phyloP scores from a whole-genome alignment of 2,797 vertebrate species.

The Centropyge bicolor region DNA sequence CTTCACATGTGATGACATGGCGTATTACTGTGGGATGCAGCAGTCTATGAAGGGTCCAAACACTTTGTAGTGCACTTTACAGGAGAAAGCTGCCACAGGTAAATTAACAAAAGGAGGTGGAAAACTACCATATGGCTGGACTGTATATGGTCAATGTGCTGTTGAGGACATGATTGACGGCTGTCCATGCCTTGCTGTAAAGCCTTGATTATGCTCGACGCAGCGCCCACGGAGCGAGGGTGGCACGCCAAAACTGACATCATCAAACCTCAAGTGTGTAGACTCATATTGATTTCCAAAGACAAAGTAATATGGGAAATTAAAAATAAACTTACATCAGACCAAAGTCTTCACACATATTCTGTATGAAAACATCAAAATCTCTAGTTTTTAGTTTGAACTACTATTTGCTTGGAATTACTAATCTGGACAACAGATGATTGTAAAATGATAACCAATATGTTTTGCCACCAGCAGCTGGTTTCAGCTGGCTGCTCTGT shows the following conservation, averaged over 20 bases:
- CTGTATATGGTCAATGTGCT: neutral
- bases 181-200: neutral
- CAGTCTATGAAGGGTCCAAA: slow-evolving; percentile 52
- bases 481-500: slow-evolving; percentile 2
- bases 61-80: slow-evolving; percentile 29
- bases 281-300: too few species aligned
- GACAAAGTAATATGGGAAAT: too few species aligned
- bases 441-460: neutral
- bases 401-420: neutral
- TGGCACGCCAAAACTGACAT: too few species aligned
- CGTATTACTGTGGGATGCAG: slow-evolving; percentile 65
- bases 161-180: neutral
- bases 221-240: neutral
- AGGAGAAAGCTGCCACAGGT: slow-evolving; percentile 28
- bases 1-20: slow-evolving; percentile 55
- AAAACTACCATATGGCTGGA: neutral
- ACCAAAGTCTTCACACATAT: too few species aligned
- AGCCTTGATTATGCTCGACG: neutral
- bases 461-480: neutral
- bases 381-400: too few species aligned
- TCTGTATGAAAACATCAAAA: too few species aligned
- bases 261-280: too few species aligned
- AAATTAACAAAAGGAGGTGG: slow-evolving; percentile 15
- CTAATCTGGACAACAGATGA: neutral
- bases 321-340: too few species aligned